Evolutionary conservation across 2,888 invertebrate species (phyloP).

Genomic region (Tupiocoris notatus): DNA sequence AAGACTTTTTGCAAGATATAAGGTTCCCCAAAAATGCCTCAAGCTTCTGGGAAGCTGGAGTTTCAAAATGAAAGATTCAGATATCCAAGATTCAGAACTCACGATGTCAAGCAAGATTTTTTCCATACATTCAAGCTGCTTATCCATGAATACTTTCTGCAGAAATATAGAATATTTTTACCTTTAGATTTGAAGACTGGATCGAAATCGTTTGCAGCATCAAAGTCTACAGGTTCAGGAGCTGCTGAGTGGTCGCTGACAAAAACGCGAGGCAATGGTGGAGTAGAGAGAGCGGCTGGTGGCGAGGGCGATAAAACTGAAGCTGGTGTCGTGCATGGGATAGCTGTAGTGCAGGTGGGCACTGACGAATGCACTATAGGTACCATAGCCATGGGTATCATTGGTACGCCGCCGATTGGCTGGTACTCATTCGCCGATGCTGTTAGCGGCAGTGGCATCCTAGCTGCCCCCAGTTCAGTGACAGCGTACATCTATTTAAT

Average conservation of each 20-base stretch:
- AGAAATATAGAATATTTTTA: too few species aligned
- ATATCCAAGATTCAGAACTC: too few species aligned
- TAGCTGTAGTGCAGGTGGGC: background rate
- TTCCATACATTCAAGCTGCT: too few species aligned
- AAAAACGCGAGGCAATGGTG: conserved; percentile 27
- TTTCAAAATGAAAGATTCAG: too few species aligned
- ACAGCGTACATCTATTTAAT: too few species aligned
- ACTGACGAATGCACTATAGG: background rate
- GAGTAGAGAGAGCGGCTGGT: background rate
- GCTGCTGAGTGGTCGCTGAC: conserved; percentile 22
- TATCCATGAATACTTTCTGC: too few species aligned
- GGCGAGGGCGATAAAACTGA: conserved; percentile 20
- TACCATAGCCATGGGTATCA: background rate
- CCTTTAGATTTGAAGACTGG: background rate
- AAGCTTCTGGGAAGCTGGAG: too few species aligned
- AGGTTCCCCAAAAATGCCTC: too few species aligned
- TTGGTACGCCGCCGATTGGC: background rate
- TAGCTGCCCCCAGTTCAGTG: too few species aligned
- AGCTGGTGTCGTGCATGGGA: conserved; percentile 25
- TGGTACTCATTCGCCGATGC: background rate
- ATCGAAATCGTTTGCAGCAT: background rate
- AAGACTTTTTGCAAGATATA: too few species aligned
- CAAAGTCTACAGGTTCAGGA: background rate
- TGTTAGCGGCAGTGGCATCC: too few species aligned
- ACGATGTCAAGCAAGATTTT: too few species aligned